Evolutionary conservation across 2,113 vertebrate genomes (phyloP).

Genomic region (Forbesichthys agassizii): DNA sequence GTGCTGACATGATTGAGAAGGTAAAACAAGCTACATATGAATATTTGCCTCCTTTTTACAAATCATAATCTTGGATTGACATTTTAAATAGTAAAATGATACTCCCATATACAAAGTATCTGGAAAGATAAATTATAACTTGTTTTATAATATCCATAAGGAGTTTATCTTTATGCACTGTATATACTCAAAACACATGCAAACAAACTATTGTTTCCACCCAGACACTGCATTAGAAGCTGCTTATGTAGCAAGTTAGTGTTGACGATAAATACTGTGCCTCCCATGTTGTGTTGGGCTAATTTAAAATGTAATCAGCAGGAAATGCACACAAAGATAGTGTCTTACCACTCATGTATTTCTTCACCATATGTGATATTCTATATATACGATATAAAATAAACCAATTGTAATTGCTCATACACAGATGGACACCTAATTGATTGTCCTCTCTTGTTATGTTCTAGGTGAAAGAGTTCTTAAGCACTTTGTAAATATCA

Average conservation of each 20-base stretch:
- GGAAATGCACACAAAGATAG: background rate
- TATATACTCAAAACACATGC: background rate
- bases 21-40: slow-evolving; percentile 60
- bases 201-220: slow-evolving; percentile 1
- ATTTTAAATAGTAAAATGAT: too few relatives aligned
- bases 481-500: slow-evolving; percentile 58
- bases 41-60: too few relatives aligned
- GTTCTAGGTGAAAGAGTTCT: slow-evolving; percentile 74
- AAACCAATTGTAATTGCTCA: too few relatives aligned
- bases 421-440: too few relatives aligned
- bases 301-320: too few relatives aligned
- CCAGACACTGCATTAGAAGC: background rate
- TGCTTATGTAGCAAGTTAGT: slow-evolving; percentile 39
- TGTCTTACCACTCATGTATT: background rate
- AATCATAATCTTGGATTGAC: too few relatives aligned
- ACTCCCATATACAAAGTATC: too few relatives aligned
- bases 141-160: too few relatives aligned
- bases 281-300: background rate
- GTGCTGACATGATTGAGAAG: slow-evolving; percentile 87
- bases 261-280: slow-evolving; percentile 35
- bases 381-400: too few relatives aligned
- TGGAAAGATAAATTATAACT: too few relatives aligned
- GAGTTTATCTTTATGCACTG: background rate
- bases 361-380: background rate
- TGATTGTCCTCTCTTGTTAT: background rate